Evolutionary conservation across 2,888 invertebrate species (phyloP).

Genomic region (Agonum fuliginosum): DNA sequence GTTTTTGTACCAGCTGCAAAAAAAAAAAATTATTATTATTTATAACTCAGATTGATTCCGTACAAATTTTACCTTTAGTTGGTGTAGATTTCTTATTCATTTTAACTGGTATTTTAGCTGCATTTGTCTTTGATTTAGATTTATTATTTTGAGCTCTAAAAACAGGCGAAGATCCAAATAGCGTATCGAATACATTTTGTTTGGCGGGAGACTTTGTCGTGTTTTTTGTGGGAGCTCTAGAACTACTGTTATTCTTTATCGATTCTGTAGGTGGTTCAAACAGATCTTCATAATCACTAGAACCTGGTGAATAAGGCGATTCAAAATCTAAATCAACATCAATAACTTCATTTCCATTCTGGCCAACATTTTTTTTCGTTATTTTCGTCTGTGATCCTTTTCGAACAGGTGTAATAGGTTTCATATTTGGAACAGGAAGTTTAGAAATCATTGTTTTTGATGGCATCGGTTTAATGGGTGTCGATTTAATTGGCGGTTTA

Average conservation of each 20-base stretch:
- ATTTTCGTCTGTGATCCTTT: conserved; percentile 61
- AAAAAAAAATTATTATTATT: conserved; percentile 16
- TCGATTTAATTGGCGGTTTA: conserved; percentile 76
- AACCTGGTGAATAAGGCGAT: conserved; percentile 92
- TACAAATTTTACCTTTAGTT: conserved; percentile 71
- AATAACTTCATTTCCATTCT: conserved; percentile 72
- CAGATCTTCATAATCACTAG: conserved; percentile 91
- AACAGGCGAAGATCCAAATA: conserved; percentile 77
- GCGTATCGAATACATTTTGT: conserved; percentile 78
- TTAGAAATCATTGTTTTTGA: conserved; percentile 68
- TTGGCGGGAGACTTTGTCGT: conserved; percentile 67
- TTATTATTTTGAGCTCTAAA: conserved; percentile 65
- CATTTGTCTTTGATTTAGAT: conserved; percentile 66
- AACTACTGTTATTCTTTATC: conserved; percentile 59
- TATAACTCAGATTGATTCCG: too few relatives aligned
- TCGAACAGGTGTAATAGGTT: conserved; percentile 62
- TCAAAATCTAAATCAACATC: conserved; percentile 83
- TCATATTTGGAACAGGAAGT: conserved; percentile 68
- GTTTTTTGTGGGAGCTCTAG: conserved; percentile 62
- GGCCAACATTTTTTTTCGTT: conserved; percentile 66
- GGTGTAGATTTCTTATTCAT: conserved; percentile 63
- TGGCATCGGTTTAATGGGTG: conserved; percentile 77
- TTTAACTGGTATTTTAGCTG: conserved; percentile 71
- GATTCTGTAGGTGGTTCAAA: conserved; percentile 83
- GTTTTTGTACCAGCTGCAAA: conserved; percentile 75